Base-by-base conservation (phyloP, 2,113 vertebrate species). In the Elgaria multicarinata region DNA sequence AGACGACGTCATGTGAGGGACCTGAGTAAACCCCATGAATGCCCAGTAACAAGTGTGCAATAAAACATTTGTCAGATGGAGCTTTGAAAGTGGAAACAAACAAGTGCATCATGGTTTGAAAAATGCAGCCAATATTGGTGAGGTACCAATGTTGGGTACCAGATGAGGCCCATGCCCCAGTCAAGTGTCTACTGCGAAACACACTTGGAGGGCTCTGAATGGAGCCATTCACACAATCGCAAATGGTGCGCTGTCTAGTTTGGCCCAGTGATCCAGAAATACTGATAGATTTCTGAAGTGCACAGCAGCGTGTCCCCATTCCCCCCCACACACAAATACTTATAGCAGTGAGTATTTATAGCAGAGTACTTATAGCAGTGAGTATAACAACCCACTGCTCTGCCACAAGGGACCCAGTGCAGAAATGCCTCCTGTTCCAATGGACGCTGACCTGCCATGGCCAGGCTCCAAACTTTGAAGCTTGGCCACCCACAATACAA, bases 311-410 rank as follows among this genome's bases (percentile, higher is more conserved):
- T 31, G 1, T 6, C 50, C 3, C 5, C 62, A 4, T 20, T 28
- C 14, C 16, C 3, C 3, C 13, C 55, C 55, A 9, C 55, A 20
- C 22, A 20, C 10, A 42, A 13, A 4, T 83, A 93, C 95, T 96
- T 91, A 97, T 95, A 91, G 46, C 46, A 50, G 46, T 50, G 46
- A 50, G 46, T 8, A n/a, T n/a, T n/a, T n/a, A n/a, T n/a, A n/a
- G n/a, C n/a, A n/a, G n/a, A n/a, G n/a, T 83, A 93, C 95, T 96
- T 91, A 97, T 95, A 58, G 88, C 95, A 97, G 79, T 96, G 95
- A 0, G 93, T 94, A n/a, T n/a, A n/a, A n/a, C n/a, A n/a, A 96
- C 22, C 96, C 96, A 96, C 33, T 90, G 89, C 4, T 6, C 64
- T 53, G 93, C 88, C 24, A 97, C 46, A 85, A 97, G 44, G 39